Evolutionary conservation across 2,797 vertebrate genomes (phyloP), one percentile per base, ranked within the genome.

Genomic region (Molossus alvarezi): DNA sequence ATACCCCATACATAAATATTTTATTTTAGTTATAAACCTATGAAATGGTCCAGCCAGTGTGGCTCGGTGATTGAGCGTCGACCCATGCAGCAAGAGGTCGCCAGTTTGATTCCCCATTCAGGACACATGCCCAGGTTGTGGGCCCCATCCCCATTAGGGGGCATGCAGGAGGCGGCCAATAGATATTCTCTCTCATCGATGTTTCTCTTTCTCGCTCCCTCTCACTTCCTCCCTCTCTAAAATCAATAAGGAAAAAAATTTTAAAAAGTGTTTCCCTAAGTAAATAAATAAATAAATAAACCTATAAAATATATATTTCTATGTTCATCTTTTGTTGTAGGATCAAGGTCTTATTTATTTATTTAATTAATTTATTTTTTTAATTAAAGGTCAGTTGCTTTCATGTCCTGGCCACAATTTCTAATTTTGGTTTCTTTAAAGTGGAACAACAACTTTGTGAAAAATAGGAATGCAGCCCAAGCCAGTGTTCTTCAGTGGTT

Each of bases 341-440:
- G 20, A 71, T 69, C 45, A 77, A 51, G 15, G 27, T 79, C 58
- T 88, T 64, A 86, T 85, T 4, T 11, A 69, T 18, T 69, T 69
- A n/a, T 69, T 69, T 37, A 33, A 37, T 69, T 21, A 3, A 45
- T 69, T 76, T 76, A 48, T 77, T 76, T 29, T 83, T 33, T 88
- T 73, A 18, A 77, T 48, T 71, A 89, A 53, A 77, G 21, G 7
- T 73, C 69, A 88, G 45, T 84, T 88, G 76, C 58, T 93, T n/a
- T 65, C 15, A 72, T 96, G 60, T 23, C 58, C 41, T 96, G 57
- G 75, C 48, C 25, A 55, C 18, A n/a, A 29, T 79, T 80, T 87
- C 67, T 37, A 82, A 23, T 84, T 97, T 94, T 82, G 41, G 4
- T 82, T 92, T 94, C 21, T 94, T 94, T 84, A 88, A 79, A 97